Conservation (phyloP, 2,888 invertebrate species). For the Lysandra coridon region DNA sequence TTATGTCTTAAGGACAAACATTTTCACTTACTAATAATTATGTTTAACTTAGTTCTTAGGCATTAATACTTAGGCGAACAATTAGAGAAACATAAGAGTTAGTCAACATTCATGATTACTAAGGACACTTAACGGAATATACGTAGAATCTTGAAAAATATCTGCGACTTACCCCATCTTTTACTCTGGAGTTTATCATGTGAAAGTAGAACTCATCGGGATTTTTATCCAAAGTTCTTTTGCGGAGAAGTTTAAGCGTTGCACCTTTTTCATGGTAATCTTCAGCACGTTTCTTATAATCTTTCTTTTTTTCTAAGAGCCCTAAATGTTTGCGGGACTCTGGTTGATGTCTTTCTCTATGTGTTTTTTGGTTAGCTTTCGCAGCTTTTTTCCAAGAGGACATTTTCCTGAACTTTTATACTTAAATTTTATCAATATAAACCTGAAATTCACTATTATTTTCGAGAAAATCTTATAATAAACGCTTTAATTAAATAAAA, state of each 20-base stretch:
- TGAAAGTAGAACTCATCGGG: constrained; percentile 99
- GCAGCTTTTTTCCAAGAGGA: constrained; percentile 94
- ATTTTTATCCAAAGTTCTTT: constrained; percentile 94
- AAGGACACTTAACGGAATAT: background rate
- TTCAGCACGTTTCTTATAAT: constrained; percentile 88
- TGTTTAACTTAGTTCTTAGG: background rate
- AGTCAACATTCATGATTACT: background rate
- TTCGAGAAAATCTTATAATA: background rate
- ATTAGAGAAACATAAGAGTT: background rate
- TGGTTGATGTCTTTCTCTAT: constrained; percentile 92
- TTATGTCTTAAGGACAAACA: background rate
- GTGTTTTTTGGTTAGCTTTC: constrained; percentile 91
- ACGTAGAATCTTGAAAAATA: background rate
- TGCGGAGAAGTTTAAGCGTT: constrained; percentile 89
- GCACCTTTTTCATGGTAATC: constrained; percentile 91
- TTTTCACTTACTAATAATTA: background rate
- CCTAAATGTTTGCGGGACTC: constrained; percentile 88
- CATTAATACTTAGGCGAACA: background rate
- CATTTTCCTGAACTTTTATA: constrained; percentile 75
- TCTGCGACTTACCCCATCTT: constrained; percentile 70
- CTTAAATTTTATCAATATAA: background rate
- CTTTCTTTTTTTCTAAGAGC: constrained; percentile 93
- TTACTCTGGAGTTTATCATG: constrained; percentile 93
- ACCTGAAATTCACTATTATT: background rate
- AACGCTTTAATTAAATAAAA: background rate